Base-by-base conservation (phyloP, 1,140 invertebrate species). In the Drosophila orena region DNA sequence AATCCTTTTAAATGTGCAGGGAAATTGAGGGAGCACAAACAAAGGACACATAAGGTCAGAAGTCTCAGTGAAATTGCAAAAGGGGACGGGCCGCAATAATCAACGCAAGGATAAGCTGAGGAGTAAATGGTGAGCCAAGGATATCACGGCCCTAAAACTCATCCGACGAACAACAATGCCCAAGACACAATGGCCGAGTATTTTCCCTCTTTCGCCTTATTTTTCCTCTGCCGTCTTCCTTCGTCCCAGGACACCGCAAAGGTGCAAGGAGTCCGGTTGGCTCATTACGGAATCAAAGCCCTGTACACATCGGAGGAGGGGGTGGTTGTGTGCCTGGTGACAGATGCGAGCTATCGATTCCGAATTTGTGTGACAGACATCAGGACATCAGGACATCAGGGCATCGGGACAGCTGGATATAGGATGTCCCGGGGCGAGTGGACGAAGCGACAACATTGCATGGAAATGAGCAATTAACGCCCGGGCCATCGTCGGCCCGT, bases 91-190 rank as follows among this genome's bases (percentile, higher is more conserved):
- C 69, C 60, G 79, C 79, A 89, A 89, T 89, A 89, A 89, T 89
- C 84, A 89, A 89, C 72, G 84, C 84, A 89, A 71, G 84, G 84
- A 89, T 89, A 83, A 89, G 80, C 79, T 84, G 74, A 77, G 68
- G 75, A 89, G 79, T 84, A 89, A 89, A 89, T 89, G 80, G 84
- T 73, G 73, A 89, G 89, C 80, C 84, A 89, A 77, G 79, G 84
- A 72, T 77, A 89, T 84, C 77, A 71, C 54, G 73, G 64, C 68
- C 84, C 64, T 84, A 89, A 89, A 89, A 80, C 77, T 80, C 79
- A 89, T 84, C 72, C 72, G 72, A 64, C 59, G n/a, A 47, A 77
- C 75, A 47, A 77, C 71, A 89, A 89, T 73, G 84, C 79, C 66
- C 43, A 38, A 64, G 75, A 60, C 44, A 66, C 59, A 76, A 76